Evolutionary conservation across 2,113 vertebrate species (phyloP).

Genomic region (Gadus chalcogrammus): DNA sequence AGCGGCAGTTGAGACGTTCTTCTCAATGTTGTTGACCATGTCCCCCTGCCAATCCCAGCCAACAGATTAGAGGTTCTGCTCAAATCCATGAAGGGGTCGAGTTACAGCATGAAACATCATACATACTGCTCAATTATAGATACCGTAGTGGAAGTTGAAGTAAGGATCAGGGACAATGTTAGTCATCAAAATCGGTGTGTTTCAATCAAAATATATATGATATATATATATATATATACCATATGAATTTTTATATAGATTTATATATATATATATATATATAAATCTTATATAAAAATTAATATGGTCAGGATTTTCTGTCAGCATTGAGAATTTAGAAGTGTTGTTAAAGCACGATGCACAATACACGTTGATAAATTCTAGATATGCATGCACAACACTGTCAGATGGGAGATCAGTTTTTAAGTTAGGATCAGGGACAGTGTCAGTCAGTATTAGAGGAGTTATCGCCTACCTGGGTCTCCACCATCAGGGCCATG

Average conservation of each 20-base stretch:
- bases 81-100: neutral
- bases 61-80: too few relatives aligned
- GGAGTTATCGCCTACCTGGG: constrained; percentile 77
- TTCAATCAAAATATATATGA: too few relatives aligned
- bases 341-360: too few relatives aligned
- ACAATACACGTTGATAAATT: too few relatives aligned
- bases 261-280: too few relatives aligned
- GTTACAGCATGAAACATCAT: neutral
- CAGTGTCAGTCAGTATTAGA: neutral
- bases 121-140: neutral
- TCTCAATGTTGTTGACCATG: constrained; percentile 95
- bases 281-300: too few relatives aligned
- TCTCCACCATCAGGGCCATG: constrained; percentile 94
- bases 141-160: neutral
- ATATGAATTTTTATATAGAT: too few relatives aligned
- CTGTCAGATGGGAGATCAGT: too few relatives aligned
- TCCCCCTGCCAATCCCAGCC: constrained; percentile 78
- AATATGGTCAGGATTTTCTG: too few relatives aligned
- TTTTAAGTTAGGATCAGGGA: neutral
- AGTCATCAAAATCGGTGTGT: neutral
- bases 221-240: too few relatives aligned
- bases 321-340: too few relatives aligned
- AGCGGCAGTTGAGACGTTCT: constrained; percentile 80
- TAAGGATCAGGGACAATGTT: neutral
- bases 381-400: too few relatives aligned